Percentiles rank a stretch among this genome's conserved stretches.
These are phyloP conservation scores for Brachyptera risi DNA, from an alignment of 2,888 invertebrate species.

Conservation along the genomic window DNA sequence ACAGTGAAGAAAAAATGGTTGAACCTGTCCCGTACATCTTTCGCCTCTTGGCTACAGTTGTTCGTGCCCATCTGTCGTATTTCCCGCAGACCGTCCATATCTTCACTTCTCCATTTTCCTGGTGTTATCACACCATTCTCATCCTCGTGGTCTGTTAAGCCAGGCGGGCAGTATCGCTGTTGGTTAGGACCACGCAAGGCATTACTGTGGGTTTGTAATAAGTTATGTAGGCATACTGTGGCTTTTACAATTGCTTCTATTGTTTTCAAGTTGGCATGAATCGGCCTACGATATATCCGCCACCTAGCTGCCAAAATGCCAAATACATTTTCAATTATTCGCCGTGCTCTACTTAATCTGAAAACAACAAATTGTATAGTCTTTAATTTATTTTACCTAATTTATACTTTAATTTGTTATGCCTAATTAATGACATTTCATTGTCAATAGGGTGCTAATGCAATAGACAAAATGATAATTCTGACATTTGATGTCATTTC, in stretches of 20 bases:
- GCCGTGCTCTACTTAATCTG: constrained; percentile 23
- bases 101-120: neutral
- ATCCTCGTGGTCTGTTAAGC: neutral
- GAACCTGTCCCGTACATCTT: neutral
- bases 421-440: no score
- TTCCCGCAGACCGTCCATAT: neutral
- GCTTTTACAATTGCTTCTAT: constrained; percentile 19
- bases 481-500: no score
- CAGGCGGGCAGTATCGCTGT: constrained; percentile 8
- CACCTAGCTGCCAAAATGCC: constrained; percentile 21
- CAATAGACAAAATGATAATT: no score
- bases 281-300: constrained; percentile 16
- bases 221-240: constrained; percentile 22
- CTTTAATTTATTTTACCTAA: no score
- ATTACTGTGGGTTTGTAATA: neutral
- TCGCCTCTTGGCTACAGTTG: neutral
- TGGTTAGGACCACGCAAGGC: neutral
- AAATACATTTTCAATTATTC: constrained; percentile 25
- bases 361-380: no score
- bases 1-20: neutral
- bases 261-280: constrained; percentile 14
- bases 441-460: no score
- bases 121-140: neutral
- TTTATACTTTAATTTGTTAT: no score
- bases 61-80: neutral